These are phyloP conservation scores for Hesperophylax magnus DNA, from an alignment of 1,140 invertebrate genomes.

Conservation along the genomic window DNA sequence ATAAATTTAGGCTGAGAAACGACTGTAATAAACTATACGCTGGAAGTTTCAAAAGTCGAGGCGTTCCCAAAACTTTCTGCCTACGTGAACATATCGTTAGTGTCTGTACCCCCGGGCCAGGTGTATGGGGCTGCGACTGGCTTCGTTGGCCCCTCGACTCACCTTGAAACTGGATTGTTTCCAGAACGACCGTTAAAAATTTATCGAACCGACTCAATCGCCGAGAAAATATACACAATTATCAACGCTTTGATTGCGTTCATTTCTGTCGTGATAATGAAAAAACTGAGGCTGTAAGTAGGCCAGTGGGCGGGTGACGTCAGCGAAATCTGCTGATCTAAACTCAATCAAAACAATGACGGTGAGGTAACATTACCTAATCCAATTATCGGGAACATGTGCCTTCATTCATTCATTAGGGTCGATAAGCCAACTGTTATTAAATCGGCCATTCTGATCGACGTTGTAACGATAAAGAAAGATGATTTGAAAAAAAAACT, in stretches of 20 bases:
- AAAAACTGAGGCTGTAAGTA: slow-evolving; percentile 11
- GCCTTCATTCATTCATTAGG: neutral
- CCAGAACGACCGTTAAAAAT: slow-evolving; percentile 11
- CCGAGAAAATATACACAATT: neutral
- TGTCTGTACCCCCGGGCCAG: slow-evolving; percentile 27
- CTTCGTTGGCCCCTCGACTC: slow-evolving; percentile 3
- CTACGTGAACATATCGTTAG: slow-evolving; percentile 17
- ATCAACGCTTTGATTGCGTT: neutral
- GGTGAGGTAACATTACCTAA: slow-evolving; percentile 25
- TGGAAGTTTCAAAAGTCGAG: slow-evolving; percentile 24
- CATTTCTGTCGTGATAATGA: slow-evolving; percentile 25
- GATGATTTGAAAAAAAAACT: neutral
- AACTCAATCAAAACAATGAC: slow-evolving; percentile 21
- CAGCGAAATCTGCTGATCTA: slow-evolving; percentile 1
- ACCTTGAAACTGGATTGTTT: slow-evolving; percentile 35
- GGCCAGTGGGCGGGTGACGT: slow-evolving; percentile 37
- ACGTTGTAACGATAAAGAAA: neutral
- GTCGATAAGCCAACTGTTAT: neutral
- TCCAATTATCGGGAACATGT: slow-evolving; percentile 21
- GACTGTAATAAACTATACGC: slow-evolving; percentile 13
- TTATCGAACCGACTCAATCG: slow-evolving; percentile 24
- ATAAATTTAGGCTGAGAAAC: slow-evolving; percentile 28
- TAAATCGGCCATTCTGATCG: neutral
- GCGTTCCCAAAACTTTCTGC: slow-evolving; percentile 33
- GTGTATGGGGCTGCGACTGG: neutral